Evolutionary conservation across 2,113 vertebrate genomes (phyloP).

Genomic region (Macaca nemestrina): DNA sequence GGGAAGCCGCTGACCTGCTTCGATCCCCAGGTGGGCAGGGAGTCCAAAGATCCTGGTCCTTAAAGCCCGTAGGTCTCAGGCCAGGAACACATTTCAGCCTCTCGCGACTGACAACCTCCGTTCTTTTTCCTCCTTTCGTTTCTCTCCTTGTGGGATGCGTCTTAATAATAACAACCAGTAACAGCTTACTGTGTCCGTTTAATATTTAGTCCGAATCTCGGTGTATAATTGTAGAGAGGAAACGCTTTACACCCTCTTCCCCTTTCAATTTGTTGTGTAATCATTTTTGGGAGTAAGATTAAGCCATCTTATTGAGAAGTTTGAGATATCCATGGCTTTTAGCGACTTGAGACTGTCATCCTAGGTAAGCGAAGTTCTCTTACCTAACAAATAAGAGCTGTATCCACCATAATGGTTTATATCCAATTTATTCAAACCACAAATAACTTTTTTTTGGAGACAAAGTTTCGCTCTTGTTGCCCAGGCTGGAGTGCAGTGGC

Average conservation of each 20-base stretch:
- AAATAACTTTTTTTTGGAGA: not conserved
- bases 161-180: not conserved
- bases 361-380: not conserved
- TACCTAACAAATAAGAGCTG: not conserved
- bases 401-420: not conserved
- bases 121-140: not conserved
- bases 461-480: no score
- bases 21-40: not conserved
- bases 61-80: not conserved
- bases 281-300: slow-evolving; percentile 37
- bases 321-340: slow-evolving; percentile 31
- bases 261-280: not conserved
- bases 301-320: slow-evolving; percentile 13
- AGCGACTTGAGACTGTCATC: not conserved
- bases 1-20: not conserved
- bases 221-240: not conserved
- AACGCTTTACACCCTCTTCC: not conserved
- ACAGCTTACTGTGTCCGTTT: not conserved
- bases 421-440: not conserved
- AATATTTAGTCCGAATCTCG: not conserved
- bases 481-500: no score
- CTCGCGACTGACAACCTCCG: not conserved
- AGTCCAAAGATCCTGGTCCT: not conserved
- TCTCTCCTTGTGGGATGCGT: not conserved
- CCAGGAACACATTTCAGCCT: not conserved